A percentile compares a stretch with the other conserved stretches of the same genome.
Evolutionary conservation across 2,113 vertebrate genomes (phyloP).

Genomic region (Toxotes chatareus): DNA sequence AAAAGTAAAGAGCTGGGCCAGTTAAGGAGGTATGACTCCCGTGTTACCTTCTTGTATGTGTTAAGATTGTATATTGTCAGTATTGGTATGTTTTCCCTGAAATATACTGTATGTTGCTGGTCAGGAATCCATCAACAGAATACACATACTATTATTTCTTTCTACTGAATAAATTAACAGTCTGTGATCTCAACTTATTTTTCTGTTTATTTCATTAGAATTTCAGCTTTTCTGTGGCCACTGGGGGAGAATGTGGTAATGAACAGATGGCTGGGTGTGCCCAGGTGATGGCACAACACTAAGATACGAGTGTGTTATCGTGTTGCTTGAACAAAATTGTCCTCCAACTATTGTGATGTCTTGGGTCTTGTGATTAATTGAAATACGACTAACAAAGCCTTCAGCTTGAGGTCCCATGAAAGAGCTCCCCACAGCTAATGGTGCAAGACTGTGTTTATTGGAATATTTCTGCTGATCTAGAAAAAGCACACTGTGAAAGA

Average conservation of each 20-base stretch:
- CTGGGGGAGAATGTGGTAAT: constrained; percentile 41
- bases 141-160: neutral
- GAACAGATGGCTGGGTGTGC: constrained; percentile 55
- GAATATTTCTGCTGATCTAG: constrained; percentile 36
- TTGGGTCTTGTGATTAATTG: constrained; percentile 54
- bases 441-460: constrained; percentile 2
- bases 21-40: neutral
- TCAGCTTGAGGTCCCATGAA: constrained; percentile 27
- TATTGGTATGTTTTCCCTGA: neutral
- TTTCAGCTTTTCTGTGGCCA: constrained; percentile 13
- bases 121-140: neutral
- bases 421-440: constrained; percentile 7
- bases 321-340: constrained; percentile 36
- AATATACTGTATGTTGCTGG: neutral
- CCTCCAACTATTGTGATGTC: constrained; percentile 39
- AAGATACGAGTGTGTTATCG: constrained; percentile 42
- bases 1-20: neutral
- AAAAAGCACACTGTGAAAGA: neutral
- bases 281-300: constrained; percentile 45
- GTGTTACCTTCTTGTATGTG: neutral
- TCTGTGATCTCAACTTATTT: neutral
- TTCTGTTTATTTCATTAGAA: constrained; percentile 3
- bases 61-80: neutral
- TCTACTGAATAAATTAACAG: neutral
- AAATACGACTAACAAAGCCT: constrained; percentile 47